These are phyloP conservation scores for Embidobia sp. DNA, from an alignment of 2,888 invertebrate species.

Conservation along the genomic window DNA sequence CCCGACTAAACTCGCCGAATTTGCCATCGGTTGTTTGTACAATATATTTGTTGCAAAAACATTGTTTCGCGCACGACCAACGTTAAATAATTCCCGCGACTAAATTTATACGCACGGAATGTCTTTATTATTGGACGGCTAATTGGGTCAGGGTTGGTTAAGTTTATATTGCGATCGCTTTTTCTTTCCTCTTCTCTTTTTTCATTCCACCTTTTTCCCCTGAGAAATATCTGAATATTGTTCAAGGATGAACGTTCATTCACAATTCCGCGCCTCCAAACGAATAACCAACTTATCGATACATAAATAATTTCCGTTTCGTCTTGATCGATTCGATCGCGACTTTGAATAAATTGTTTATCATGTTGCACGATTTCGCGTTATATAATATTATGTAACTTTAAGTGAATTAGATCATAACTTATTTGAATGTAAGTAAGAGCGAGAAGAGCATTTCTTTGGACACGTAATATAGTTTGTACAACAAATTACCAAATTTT, in stretches of 20 bases:
- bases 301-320: constrained; percentile 5
- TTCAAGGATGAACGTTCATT: constrained; percentile 48
- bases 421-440: neutral
- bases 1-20: constrained; percentile 15
- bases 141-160: constrained; percentile 53
- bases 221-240: constrained; percentile 34
- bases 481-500: too few relatives aligned
- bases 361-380: constrained; percentile 17
- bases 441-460: neutral
- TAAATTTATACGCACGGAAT: constrained; percentile 13
- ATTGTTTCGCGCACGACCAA: constrained; percentile 29
- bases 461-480: too few relatives aligned
- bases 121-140: constrained; percentile 26
- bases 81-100: constrained; percentile 6
- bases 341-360: constrained; percentile 23
- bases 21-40: too few relatives aligned
- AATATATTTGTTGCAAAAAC: constrained; percentile 19
- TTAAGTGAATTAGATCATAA: constrained; percentile 8
- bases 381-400: constrained; percentile 30
- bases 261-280: constrained; percentile 30
- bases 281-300: constrained; percentile 6
- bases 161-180: constrained; percentile 25
- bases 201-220: neutral
- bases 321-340: neutral
- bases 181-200: constrained; percentile 1